Evolutionary conservation across 1,140 invertebrate genomes (phyloP).

Genomic region (Rhagoletis zephyria): DNA sequence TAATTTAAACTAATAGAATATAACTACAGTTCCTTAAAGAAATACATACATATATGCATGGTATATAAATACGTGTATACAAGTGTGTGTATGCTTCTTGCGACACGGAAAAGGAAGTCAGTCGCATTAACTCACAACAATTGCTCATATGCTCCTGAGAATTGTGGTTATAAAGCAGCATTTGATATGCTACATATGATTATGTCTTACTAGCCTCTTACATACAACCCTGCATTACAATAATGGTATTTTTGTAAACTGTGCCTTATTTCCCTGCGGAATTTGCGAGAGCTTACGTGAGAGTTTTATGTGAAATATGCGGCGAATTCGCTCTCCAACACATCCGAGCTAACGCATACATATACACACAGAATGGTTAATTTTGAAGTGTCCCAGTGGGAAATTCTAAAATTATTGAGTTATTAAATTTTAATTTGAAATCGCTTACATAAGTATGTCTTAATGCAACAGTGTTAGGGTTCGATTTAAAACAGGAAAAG

Average conservation of each 20-base stretch:
- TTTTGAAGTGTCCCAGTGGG: not conserved
- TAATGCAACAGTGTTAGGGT: too few species aligned
- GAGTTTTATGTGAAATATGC: not conserved
- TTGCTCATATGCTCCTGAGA: not conserved
- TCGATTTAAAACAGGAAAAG: too few species aligned
- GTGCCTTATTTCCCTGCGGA: not conserved
- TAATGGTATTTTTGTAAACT: not conserved
- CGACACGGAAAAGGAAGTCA: not conserved
- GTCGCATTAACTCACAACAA: not conserved
- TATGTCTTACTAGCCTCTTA: not conserved
- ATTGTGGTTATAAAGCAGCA: constrained; percentile 9
- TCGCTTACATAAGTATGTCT: too few species aligned
- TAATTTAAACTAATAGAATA: too few species aligned
- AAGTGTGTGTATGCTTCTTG: not conserved
- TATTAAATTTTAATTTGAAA: not conserved
- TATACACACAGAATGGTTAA: not conserved
- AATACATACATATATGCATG: too few species aligned
- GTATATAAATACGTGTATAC: too few species aligned
- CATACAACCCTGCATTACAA: not conserved
- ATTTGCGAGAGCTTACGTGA: not conserved
- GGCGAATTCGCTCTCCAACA: constrained; percentile 40
- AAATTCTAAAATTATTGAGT: not conserved
- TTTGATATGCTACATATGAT: constrained; percentile 17
- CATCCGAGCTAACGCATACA: too few species aligned
- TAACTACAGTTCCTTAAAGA: too few species aligned